Evolutionary conservation across 1,140 invertebrate species (phyloP), one percentile per base, ranked within the genome.

Genomic region (Penaeus japonicus): DNA sequence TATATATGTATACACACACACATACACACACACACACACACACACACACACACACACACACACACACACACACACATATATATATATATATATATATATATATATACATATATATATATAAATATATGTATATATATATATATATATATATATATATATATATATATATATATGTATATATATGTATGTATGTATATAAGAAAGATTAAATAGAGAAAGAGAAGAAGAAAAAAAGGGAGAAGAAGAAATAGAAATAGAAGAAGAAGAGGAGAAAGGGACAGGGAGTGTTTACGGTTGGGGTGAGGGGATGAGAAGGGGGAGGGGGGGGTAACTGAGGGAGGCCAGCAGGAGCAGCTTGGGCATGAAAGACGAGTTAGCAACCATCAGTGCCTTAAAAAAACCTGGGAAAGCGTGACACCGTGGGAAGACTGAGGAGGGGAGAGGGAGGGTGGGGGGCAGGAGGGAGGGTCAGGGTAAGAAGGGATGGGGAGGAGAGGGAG

Each of bases 371-470:
- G 77, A 80, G 85, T 77, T 59, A 47, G 57, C 35, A 79, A 54
- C 62, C n/a, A 54, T 47, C n/a, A 80, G n/a, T 53, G 85, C 35
- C 85, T 87, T 87, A 55, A 87, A 87, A 85, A 87, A 87, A 87
- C 77, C 77, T 87, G 85, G 85, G 85, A 87, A 87, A 87, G 57
- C 80, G 32, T 78, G 85, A 59, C 85, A 54, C 77, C 85, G 85
- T 87, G 85, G 77, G 85, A 87, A 87, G 84, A n/a, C 18, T 62
- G 54, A 24, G 73, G 39, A 53, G 62, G 84, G 77, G 70, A 30
- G 32, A 39, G 85, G 30, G 12, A 57, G 57, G 27, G 54, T 32
- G 24, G 53, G 53, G 7, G 79, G n/a, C 10, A n/a, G 20, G 54
- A 54, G 4, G 84, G 12, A 59, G 39, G 84, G 32, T 24, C 24